Evolutionary conservation across 2,797 vertebrate genomes (phyloP), one percentile per base, ranked within the genome.

Genomic region (Holocentrus rufus): DNA sequence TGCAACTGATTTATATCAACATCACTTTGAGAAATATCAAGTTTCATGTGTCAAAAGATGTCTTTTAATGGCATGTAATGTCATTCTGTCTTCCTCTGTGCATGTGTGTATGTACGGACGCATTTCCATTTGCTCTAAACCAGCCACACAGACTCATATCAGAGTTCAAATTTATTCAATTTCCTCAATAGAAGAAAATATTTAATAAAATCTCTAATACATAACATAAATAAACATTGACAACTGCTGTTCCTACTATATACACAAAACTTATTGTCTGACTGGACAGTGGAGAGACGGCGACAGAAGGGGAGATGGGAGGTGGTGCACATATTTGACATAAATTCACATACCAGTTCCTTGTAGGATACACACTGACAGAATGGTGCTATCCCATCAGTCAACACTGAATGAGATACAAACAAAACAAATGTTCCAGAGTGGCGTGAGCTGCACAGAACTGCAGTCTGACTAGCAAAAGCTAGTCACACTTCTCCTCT

Each of bases 121-220:
- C 22, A 18, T 7, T 7, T 56, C 10, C 36, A 14, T 34, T 11
- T 49, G 10, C 23, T 68, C 14, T 46, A 59, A 65, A 65, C 15
- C 52, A 75, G 10, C 17, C 50, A 66, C 50, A 76, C 36, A 52
- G 30, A 58, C 74, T 70, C 44, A 73, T 59, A 70, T n/a, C 64
- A 83, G 63, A 71, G 55, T 79, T 83, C 69, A 79, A 58, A 47
- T 88, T 84, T 90, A 87, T 90, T 90, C 34, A 53, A 60, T 86
- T 72, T 87, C 72, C 69, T 79, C 81, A 82, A 72, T 80, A 86
- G 81, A 85, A 88, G 79, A 90, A 90, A 89, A 82, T 66, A 72
- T 71, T 75, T 22, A 77, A 76, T 44, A 80, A 86, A 88, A 82
- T 56, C 64, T 89, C 78, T 83, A 85, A 86, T 85, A 88, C 81